Evolutionary conservation across 2,113 vertebrate species (phyloP).

Genomic region (Prionailurus viverrinus): DNA sequence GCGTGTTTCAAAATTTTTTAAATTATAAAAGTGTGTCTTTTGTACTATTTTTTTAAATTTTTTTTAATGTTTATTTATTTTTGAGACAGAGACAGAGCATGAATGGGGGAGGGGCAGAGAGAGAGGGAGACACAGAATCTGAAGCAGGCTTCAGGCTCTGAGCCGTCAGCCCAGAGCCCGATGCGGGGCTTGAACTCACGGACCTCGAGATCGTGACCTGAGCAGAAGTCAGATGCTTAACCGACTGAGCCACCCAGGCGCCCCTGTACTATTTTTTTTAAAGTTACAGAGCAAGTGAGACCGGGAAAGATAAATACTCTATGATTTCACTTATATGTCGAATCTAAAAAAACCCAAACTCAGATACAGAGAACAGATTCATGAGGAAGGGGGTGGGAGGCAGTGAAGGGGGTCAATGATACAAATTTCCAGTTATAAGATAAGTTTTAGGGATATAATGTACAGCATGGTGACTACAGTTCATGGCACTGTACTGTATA

Average conservation of each 20-base stretch:
- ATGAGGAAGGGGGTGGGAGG: too few species aligned
- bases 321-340: background rate
- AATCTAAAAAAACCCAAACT: background rate
- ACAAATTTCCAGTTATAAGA: background rate
- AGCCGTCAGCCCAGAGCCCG: too few species aligned
- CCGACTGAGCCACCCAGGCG: too few species aligned
- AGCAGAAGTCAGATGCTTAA: too few species aligned
- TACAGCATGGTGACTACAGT: background rate
- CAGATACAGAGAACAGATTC: background rate
- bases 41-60: background rate
- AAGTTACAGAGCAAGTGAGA: background rate
- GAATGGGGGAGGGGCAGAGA: too few species aligned
- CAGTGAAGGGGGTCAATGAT: background rate
- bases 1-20: background rate
- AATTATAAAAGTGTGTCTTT: background rate
- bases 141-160: too few species aligned
- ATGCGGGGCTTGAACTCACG: too few species aligned
- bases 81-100: too few species aligned
- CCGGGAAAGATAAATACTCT: background rate
- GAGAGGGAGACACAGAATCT: too few species aligned
- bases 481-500: background rate
- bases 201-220: too few species aligned
- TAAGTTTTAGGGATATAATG: background rate
- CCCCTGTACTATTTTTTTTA: too few species aligned
- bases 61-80: too few species aligned